Evolutionary conservation across 1,140 invertebrate genomes (phyloP).

Genomic region (Bathynomus jamesi): DNA sequence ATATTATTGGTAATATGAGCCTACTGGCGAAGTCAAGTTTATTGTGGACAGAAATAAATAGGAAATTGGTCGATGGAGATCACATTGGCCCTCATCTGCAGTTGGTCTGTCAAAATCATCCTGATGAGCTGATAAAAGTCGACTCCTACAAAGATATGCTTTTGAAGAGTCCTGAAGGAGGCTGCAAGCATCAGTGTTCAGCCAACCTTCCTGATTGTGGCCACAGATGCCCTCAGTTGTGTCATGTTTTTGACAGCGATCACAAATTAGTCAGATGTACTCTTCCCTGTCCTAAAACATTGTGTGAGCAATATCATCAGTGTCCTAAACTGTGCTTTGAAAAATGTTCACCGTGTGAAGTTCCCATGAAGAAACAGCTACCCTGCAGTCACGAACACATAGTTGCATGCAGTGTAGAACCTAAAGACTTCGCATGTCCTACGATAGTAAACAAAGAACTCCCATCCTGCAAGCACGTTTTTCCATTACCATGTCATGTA

Average conservation of each 20-base stretch:
- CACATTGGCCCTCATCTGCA: conserved; percentile 40
- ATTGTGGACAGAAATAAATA: conserved; percentile 39
- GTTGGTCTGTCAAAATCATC: conserved; percentile 46
- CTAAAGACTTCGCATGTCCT: conserved; percentile 3
- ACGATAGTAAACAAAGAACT: conserved; percentile 3
- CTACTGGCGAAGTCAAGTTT: not conserved
- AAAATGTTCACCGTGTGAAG: not conserved
- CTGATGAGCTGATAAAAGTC: conserved; percentile 29
- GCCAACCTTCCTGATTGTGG: conserved; percentile 40
- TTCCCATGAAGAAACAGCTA: conserved; percentile 14
- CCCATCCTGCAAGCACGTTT: not conserved
- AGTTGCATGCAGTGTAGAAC: conserved; percentile 14
- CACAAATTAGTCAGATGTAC: not conserved
- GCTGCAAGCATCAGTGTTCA: conserved; percentile 41
- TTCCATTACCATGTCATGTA: not conserved
- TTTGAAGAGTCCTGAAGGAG: conserved; percentile 43
- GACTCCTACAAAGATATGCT: conserved; percentile 41
- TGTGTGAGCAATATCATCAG: conserved; percentile 10
- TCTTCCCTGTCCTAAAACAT: conserved; percentile 5
- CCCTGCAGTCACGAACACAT: conserved; percentile 28
- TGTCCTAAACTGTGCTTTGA: conserved; percentile 8
- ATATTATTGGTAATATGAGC: conserved; percentile 56
- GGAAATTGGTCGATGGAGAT: conserved; percentile 23
- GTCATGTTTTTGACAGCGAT: conserved; percentile 11
- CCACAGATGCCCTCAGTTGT: conserved; percentile 39